Evolutionary conservation across 2,888 invertebrate species (phyloP).

Genomic region (Brachyptera putata): DNA sequence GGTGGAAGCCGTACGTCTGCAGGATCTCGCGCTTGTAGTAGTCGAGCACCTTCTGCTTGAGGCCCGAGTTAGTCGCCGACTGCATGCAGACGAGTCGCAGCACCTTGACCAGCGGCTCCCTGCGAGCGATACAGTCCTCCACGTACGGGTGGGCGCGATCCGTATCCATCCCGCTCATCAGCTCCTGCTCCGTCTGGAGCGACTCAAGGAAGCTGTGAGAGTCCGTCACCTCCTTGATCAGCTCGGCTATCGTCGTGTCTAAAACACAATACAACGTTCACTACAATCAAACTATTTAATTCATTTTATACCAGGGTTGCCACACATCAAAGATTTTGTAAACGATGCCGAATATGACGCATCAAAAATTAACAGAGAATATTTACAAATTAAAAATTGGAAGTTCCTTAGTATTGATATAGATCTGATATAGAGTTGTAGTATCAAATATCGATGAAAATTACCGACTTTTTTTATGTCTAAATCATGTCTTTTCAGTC

Average conservation of each 20-base stretch:
- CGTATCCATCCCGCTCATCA: slow-evolving; percentile 85
- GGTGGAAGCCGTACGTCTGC: slow-evolving; percentile 83
- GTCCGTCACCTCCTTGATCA: slow-evolving; percentile 82
- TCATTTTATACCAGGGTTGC: no score
- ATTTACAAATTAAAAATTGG: no score
- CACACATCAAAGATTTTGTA: no score
- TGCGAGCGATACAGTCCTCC: slow-evolving; percentile 86
- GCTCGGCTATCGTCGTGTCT: slow-evolving; percentile 91
- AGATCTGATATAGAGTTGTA: no score
- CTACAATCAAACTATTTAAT: no score
- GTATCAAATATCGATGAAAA: no score
- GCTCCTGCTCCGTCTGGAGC: slow-evolving; percentile 84
- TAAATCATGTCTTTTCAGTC: no score
- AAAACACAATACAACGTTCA: slow-evolving; percentile 42
- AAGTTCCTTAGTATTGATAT: no score
- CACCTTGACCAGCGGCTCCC: slow-evolving; percentile 75
- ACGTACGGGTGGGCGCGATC: slow-evolving; percentile 86
- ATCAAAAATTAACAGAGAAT: no score
- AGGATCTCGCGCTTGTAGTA: slow-evolving; percentile 68
- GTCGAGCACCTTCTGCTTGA: slow-evolving; percentile 81
- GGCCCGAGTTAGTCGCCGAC: slow-evolving; percentile 85
- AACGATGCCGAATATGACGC: no score
- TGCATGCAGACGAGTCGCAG: slow-evolving; percentile 89
- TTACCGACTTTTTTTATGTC: no score
- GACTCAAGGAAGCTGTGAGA: slow-evolving; percentile 72